These are phyloP conservation scores for Hormiphora californensis DNA, from an alignment of 37 sponge, comb jelly and placozoan genomes.

Conservation along the genomic window DNA sequence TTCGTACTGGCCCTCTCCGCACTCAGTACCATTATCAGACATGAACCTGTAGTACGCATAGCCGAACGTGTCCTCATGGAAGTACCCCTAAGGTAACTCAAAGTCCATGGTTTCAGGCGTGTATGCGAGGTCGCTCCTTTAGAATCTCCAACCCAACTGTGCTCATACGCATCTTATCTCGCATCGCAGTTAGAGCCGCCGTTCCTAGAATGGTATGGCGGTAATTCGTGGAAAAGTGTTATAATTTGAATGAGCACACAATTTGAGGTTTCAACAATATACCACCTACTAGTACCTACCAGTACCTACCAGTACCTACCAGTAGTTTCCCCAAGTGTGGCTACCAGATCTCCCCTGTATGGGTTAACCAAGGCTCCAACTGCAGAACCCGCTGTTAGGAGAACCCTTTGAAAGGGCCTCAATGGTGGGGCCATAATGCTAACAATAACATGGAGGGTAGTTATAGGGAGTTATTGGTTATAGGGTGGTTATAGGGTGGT, in stretches of 20 bases:
- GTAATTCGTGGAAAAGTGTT: too few relatives aligned
- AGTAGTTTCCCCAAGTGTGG: slow-evolving; percentile 37
- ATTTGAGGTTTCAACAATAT: too few relatives aligned
- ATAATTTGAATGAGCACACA: too few relatives aligned
- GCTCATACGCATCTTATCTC: slow-evolving; percentile 19
- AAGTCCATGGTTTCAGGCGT: background rate
- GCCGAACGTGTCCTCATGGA: slow-evolving; percentile 8
- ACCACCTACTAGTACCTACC: too few relatives aligned
- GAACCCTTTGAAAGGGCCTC: background rate
- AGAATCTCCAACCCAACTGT: slow-evolving; percentile 15
- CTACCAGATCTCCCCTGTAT: slow-evolving; percentile 17
- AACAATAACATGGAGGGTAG: too few relatives aligned
- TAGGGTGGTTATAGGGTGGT: too few relatives aligned
- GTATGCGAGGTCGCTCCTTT: background rate
- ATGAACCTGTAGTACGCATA: slow-evolving; percentile 18
- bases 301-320: too few relatives aligned
- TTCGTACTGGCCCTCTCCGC: slow-evolving; percentile 13
- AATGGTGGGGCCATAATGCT: too few relatives aligned
- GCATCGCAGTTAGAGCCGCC: background rate
- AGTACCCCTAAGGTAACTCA: background rate
- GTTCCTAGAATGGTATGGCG: too few relatives aligned
- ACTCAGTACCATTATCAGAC: background rate
- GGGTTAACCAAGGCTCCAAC: slow-evolving; percentile 26
- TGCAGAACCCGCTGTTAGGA: background rate
- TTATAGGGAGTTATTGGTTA: too few relatives aligned